These are phyloP conservation scores for Aythya baeri DNA, from an alignment of 2,113 vertebrate genomes.

Conservation along the genomic window DNA sequence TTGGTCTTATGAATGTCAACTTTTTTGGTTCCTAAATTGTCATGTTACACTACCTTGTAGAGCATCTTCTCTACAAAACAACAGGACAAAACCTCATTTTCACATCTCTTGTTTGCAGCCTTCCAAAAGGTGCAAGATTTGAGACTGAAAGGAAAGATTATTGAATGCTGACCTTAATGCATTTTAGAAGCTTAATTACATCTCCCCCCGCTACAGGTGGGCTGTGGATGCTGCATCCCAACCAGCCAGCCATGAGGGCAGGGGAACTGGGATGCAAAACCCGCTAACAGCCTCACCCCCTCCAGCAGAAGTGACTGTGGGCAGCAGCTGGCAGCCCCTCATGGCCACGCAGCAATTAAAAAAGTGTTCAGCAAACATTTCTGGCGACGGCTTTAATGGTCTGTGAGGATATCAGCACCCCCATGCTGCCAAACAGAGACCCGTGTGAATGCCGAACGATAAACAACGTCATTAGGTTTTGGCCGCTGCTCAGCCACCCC, in stretches of 20 bases:
- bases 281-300: neutral
- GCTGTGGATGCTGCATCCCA: accelerated
- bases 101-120: neutral
- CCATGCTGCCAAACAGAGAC: neutral
- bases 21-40: neutral
- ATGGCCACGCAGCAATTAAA: accelerated
- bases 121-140: neutral
- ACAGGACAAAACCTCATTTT: accelerated
- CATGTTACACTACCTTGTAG: neutral
- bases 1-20: neutral
- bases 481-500: neutral
- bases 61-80: neutral
- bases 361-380: accelerated
- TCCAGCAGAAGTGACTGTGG: accelerated
- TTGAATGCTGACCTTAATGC: neutral
- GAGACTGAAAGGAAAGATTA: neutral
- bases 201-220: accelerated
- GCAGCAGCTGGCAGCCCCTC: neutral
- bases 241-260: accelerated
- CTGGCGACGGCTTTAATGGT: accelerated
- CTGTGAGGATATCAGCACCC: accelerated
- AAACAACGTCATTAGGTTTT: neutral
- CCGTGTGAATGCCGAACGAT: accelerated
- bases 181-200: neutral
- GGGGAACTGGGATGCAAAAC: accelerated